These are phyloP conservation scores for Aphrophora alni DNA, from an alignment of 2,888 invertebrate genomes.

Conservation along the genomic window DNA sequence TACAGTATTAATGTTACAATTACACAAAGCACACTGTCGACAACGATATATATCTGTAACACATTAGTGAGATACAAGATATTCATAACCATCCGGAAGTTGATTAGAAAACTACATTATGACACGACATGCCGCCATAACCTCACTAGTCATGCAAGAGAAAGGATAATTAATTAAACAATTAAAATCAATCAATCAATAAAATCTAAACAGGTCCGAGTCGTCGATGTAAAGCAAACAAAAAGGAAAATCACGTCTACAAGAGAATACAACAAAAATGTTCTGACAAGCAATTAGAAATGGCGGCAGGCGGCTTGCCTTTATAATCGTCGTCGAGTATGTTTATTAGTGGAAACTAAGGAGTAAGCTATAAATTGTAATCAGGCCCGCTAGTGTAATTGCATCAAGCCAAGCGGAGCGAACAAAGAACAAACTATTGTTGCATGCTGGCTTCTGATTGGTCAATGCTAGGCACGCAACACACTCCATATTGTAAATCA, in stretches of 20 bases:
- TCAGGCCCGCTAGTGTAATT: no score
- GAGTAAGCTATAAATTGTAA: neutral
- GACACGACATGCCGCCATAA: no score
- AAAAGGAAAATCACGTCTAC: no score
- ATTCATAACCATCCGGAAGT: neutral
- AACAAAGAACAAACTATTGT: slow-evolving; percentile 7
- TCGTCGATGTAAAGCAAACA: no score
- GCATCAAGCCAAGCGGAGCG: neutral
- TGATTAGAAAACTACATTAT: no score
- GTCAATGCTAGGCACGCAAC: neutral
- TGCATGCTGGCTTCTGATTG: slow-evolving; percentile 9
- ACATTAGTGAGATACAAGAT: no score
- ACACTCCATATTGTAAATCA: neutral
- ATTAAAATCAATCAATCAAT: neutral
- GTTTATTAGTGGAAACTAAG: slow-evolving; percentile 6
- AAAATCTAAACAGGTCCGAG: neutral
- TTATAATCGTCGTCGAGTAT: neutral
- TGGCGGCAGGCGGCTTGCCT: neutral
- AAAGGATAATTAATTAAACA: slow-evolving; percentile 2
- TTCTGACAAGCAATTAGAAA: neutral
- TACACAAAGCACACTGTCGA: no score
- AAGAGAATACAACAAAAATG: neutral
- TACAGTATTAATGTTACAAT: no score
- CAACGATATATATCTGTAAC: no score
- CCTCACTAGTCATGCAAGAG: neutral